Evolutionary conservation across 2,888 invertebrate genomes (phyloP).

Genomic region (Ennomos quercinarius): DNA sequence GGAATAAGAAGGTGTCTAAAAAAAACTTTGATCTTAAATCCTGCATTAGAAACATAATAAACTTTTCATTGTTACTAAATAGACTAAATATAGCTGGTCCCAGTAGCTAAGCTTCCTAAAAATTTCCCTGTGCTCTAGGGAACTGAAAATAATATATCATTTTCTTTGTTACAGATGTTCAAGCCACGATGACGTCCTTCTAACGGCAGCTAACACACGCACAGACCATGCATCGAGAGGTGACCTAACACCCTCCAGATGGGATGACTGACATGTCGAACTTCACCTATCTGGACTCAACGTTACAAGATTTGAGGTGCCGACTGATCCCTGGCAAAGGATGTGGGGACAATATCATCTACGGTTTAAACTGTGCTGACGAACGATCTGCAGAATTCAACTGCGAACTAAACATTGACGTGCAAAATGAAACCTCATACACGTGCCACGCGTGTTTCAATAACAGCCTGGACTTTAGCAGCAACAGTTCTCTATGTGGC

Average conservation of each 20-base stretch:
- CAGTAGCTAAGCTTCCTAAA: too few relatives aligned
- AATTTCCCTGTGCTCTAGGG: too few relatives aligned
- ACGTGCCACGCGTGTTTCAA: conserved; percentile 67
- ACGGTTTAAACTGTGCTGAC: conserved; percentile 64
- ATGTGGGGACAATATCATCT: conserved; percentile 54
- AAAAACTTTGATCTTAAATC: too few relatives aligned
- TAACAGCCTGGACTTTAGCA: conserved; percentile 56
- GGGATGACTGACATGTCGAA: conserved; percentile 69
- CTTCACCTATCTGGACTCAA: conserved; percentile 61
- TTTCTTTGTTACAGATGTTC: conserved; percentile 37
- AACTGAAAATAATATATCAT: not conserved
- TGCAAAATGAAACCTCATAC: conserved; percentile 80
- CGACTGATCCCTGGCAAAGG: conserved; percentile 58
- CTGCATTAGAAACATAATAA: too few relatives aligned
- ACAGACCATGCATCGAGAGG: conserved; percentile 52
- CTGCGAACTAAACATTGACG: conserved; percentile 71
- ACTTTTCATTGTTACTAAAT: not conserved
- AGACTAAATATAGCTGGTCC: too few relatives aligned
- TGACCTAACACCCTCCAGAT: conserved; percentile 62
- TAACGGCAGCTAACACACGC: conserved; percentile 25
- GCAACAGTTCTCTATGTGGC: conserved; percentile 71
- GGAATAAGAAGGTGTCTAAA: too few relatives aligned
- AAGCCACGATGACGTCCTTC: conserved; percentile 26
- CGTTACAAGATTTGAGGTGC: conserved; percentile 69
- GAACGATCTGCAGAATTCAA: conserved; percentile 53